Base-by-base conservation (phyloP, 2,888 invertebrate genomes). In the Clistopyga incitator region DNA sequence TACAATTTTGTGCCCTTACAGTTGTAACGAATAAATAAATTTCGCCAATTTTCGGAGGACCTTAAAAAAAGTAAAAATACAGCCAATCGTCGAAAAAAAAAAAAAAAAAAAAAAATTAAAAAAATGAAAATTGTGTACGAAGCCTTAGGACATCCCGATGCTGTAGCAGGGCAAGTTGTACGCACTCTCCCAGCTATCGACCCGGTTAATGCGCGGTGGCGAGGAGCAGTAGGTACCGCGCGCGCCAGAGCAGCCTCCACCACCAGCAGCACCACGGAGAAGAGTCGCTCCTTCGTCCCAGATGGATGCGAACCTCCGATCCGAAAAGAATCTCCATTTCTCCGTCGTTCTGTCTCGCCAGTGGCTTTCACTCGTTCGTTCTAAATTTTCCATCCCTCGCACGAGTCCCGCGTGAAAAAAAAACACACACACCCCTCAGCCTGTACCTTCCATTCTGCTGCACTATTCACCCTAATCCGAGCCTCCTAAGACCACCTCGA, bases 151-250 rank as follows among this genome's bases (percentile, higher is more conserved):
- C 80, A 68, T 47, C 25, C 84, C 84, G 86, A 84, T 85, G 42
- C 83, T 76, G 85, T 67, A 50, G 74, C 38, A 52, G 76, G 85
- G 83, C 84, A 82, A 86, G 86, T 85, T 88, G 87, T 92, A 92
- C 92, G 92, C 92, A 92, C 89, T 92, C 92, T 90, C 92, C 84
- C 86, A 86, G 88, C 89, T 92, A 92, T 92, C 91, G 92, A 92
- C 90, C 90, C 90, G 88, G 78, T 78, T 76, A 23, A 75, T 80
- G 81, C 84, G 84, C 84, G 75, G 20, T 71, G 84, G 50, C 77
- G 72, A 80, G 77, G 80, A 78, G 84, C 71, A 77, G 78, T 61
- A 56, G 56, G 72, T 50, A 61, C 68, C 82, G 74, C 59, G 47
- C 74, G 81, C 81, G 81, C 59, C 79, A 80, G 84, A 81, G 77